Evolutionary conservation across 30 jellyfish, hydroid and myxozoan genomes (phyloP).

Genomic region (Calvadosia cruxmelitensis): DNA sequence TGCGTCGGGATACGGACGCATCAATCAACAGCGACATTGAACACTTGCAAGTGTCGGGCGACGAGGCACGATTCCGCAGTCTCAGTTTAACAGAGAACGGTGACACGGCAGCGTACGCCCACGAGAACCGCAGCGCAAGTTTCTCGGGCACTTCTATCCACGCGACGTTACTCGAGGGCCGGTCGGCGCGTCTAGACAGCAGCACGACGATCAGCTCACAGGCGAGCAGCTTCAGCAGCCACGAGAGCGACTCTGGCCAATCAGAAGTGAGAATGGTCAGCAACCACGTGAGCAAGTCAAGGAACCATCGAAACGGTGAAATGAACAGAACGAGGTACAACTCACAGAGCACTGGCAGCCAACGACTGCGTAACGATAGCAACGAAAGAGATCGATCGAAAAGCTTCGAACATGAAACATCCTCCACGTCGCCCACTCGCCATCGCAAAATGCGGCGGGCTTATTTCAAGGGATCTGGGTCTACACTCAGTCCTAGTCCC

Average conservation of each 20-base stretch:
- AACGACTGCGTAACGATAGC: constrained; percentile 21
- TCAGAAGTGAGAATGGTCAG: background rate
- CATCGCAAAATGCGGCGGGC: constrained; percentile 15
- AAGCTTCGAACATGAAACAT: constrained; percentile 47
- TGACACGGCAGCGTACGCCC: background rate
- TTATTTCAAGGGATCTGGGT: constrained; percentile 58
- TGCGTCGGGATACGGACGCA: background rate
- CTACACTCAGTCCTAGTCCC: constrained; percentile 73
- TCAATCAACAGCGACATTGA: constrained; percentile 1
- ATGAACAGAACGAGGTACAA: background rate
- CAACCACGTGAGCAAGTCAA: background rate
- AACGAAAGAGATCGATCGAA: constrained; percentile 61
- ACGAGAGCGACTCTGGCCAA: constrained; percentile 34
- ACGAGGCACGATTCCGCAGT: constrained; percentile 65
- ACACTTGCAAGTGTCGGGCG: background rate
- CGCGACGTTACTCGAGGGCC: background rate
- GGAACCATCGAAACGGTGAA: background rate
- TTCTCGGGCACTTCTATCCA: constrained; percentile 60
- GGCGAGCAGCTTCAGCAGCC: constrained; percentile 57
- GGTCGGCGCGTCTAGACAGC: background rate
- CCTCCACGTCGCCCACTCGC: constrained; percentile 28
- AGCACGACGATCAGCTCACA: constrained; percentile 16
- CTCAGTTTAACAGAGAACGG: constrained; percentile 42
- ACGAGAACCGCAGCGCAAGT: constrained; percentile 77
- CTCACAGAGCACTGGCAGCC: background rate